phyloP scores from a whole-genome alignment of 2,113 vertebrate genomes.

The Gila orcuttii region DNA sequence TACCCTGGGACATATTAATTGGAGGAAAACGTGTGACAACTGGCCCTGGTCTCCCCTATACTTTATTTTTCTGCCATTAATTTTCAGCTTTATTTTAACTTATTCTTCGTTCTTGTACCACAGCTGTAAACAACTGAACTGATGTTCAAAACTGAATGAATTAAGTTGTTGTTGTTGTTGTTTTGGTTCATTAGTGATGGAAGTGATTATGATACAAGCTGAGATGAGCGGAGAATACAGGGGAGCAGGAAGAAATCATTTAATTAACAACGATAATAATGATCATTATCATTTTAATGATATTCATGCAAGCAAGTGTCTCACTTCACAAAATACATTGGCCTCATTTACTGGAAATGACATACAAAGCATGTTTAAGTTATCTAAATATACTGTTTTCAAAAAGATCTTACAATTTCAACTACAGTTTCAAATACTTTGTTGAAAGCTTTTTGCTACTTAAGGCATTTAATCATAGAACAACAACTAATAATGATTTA shows the following conservation, averaged over 20 bases:
- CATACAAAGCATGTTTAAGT: neutral
- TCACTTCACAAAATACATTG: conserved; percentile 23
- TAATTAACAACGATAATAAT: conserved; percentile 42
- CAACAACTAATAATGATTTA: neutral
- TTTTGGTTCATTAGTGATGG: conserved; percentile 41
- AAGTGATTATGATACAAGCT: conserved; percentile 41
- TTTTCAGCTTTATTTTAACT: neutral
- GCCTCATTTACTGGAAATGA: conserved; percentile 18
- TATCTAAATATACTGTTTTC: neutral
- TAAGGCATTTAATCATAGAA: neutral
- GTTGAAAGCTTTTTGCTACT: neutral
- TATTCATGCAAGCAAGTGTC: conserved; percentile 41
- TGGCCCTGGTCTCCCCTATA: neutral
- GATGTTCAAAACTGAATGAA: conserved; percentile 33
- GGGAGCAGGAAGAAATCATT: conserved; percentile 37
- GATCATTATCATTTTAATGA: conserved; percentile 51
- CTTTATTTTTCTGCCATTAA: neutral
- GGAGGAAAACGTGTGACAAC: neutral
- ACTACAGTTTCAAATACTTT: neutral
- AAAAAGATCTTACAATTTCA: neutral
- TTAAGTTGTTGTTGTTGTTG: conserved; percentile 34
- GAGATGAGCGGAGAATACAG: conserved; percentile 41
- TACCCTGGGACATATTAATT: neutral
- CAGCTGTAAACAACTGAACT: neutral
- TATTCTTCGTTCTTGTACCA: neutral